phyloP scores from a whole-genome alignment of 2,113 vertebrate species.

The Picathartes gymnocephalus region DNA sequence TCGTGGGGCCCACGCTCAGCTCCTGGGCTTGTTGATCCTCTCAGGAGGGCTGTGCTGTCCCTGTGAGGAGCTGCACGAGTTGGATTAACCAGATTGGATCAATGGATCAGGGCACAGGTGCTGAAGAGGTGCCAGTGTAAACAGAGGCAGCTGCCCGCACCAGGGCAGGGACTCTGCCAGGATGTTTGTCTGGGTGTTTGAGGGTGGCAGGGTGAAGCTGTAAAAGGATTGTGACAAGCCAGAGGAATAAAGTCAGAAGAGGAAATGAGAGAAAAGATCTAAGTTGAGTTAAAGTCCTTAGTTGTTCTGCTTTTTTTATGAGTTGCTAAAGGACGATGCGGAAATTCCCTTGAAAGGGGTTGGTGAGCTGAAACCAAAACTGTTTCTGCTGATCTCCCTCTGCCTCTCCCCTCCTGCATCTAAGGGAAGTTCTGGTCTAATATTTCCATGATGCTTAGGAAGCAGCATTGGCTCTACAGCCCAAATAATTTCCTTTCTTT shows the following conservation, averaged over 20 bases:
- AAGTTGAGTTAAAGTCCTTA: background rate
- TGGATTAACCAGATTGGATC: background rate
- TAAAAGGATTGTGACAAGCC: background rate
- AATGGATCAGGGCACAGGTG: background rate
- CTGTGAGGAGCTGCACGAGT: background rate
- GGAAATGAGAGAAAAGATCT: background rate
- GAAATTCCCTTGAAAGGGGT: background rate
- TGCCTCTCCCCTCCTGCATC: background rate
- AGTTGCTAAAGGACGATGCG: background rate
- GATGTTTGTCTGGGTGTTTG: background rate
- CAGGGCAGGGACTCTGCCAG: background rate
- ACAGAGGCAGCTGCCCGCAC: background rate
- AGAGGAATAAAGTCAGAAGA: background rate
- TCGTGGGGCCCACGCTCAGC: fast-evolving
- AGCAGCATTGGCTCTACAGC: background rate
- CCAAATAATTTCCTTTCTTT: background rate
- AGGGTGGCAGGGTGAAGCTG: background rate
- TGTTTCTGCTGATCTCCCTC: background rate
- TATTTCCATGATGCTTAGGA: background rate
- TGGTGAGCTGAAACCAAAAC: background rate
- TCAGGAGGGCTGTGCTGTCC: background rate
- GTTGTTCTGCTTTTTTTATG: background rate
- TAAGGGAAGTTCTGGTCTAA: background rate
- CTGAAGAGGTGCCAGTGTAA: background rate
- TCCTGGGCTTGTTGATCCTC: background rate